These are phyloP conservation scores for Pseudochromis fuscus DNA, from an alignment of 2,797 vertebrate genomes.

Conservation along the genomic window DNA sequence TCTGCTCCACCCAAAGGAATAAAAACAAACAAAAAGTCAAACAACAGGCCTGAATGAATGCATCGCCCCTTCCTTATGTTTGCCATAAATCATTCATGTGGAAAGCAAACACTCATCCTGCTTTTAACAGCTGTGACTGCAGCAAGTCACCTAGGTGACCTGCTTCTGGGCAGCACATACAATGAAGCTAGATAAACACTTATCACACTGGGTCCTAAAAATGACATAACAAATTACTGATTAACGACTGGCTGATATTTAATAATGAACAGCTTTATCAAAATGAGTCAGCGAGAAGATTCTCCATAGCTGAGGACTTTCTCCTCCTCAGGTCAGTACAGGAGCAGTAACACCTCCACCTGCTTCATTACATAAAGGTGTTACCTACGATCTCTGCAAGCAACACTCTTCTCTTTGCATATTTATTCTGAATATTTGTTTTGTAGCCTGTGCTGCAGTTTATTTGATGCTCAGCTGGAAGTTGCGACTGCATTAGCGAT, in stretches of 20 bases:
- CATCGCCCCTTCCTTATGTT: constrained; percentile 31
- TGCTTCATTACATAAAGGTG: constrained; percentile 12
- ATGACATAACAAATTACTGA: constrained; percentile 4
- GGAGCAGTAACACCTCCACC: constrained; percentile 1
- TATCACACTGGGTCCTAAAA: constrained; percentile 38
- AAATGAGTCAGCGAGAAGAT: constrained; percentile 6
- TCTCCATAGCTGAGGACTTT: background rate
- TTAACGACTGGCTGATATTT: constrained; percentile 51
- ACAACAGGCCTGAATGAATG: constrained; percentile 33
- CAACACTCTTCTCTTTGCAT: constrained; percentile 33
- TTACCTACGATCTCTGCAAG: constrained; percentile 1
- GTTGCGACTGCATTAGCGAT: constrained; percentile 5
- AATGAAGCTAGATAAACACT: constrained; percentile 15
- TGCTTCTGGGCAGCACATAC: constrained; percentile 4
- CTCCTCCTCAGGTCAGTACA: constrained; percentile 9
- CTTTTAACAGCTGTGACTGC: constrained; percentile 39
- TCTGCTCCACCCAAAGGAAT: constrained; percentile 18
- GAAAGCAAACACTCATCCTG: constrained; percentile 46
- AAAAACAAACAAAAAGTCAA: constrained; percentile 27
- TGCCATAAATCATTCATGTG: constrained; percentile 73
- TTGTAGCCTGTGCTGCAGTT: constrained; percentile 26
- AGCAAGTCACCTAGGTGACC: constrained; percentile 50
- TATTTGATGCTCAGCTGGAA: constrained; percentile 25
- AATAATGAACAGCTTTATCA: constrained; percentile 18
- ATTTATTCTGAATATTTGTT: constrained; percentile 47